Conservation (phyloP, 2,113 vertebrate genomes). For the Platysternon megacephalum region DNA sequence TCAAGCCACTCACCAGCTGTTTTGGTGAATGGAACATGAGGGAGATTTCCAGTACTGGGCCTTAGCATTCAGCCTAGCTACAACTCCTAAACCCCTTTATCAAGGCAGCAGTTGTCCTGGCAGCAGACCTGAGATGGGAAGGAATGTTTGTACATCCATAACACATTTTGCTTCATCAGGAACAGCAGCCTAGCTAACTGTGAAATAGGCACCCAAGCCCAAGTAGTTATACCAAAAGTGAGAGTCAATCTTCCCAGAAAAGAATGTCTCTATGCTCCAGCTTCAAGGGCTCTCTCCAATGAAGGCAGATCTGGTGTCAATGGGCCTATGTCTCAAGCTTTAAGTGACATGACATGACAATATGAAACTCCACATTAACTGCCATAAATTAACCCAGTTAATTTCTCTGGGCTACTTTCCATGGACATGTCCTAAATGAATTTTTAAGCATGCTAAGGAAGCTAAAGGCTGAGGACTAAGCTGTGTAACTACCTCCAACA, state of each 20-base stretch:
- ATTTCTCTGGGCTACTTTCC: not conserved
- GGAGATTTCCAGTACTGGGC: not conserved
- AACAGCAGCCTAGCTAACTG: not conserved
- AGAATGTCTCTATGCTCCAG: not conserved
- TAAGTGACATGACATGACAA: not conserved
- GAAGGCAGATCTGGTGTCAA: not conserved
- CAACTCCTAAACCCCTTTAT: not conserved
- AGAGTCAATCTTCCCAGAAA: not conserved
- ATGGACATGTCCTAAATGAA: not conserved
- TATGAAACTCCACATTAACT: not conserved
- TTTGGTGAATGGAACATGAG: not conserved
- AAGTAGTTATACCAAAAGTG: not conserved
- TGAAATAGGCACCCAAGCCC: not conserved
- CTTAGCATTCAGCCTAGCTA: not conserved
- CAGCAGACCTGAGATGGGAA: not conserved
- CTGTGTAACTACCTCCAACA: not conserved
- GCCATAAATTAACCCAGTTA: not conserved
- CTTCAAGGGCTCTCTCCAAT: not conserved
- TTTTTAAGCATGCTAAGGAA: not conserved
- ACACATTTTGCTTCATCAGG: not conserved
- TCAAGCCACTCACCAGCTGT: not conserved
- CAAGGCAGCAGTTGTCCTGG: not conserved
- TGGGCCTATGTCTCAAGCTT: not conserved
- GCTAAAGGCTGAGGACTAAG: not conserved
- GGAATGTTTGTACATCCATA: not conserved